Evolutionary conservation across 2,888 invertebrate genomes (phyloP), one percentile per base, ranked within the genome.

Genomic region (Polydrusus pterygomalis): DNA sequence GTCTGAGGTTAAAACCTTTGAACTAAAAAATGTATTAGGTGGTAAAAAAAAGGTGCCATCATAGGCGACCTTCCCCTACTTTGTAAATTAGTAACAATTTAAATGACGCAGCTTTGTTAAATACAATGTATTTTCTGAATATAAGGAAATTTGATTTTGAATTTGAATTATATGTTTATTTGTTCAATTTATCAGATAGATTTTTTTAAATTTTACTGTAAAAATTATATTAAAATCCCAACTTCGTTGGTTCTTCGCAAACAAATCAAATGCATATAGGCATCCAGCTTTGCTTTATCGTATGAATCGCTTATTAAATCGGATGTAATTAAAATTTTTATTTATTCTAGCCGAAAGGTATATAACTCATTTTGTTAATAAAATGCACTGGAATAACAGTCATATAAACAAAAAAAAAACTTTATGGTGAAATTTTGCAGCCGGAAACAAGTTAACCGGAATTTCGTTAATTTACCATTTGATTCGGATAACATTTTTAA

Each of bases 401-500:
- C n/a, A 20, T 69, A 58, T 45, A 45, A 15, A 43, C 34, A 47
- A 25, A 70, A 34, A 34, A 60, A 62, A 70, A 47, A 47, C 45
- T 62, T 70, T 47, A 62, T 47, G 20, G 63, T 34, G 34, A 54
- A 51, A 54, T 54, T 70, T 54, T 54, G 30, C 11, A 15, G 54
- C 63, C 63, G 15, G 51, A 40, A 63, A 51, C 70, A 63, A 43
- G 38, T 51, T 64, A 18, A 63, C 40, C 38, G 40, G 54, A 62
- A 63, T 71, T 71, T 43, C 40, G 62, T 70, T 62, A 70, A 63
- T 70, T 70, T 70, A 63, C 15, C 54, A 51, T 38, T 40, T 71
- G 51, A 54, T 18, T 51, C 43, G 63, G 15, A 63, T 71, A 71
- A 71, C 63, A 63, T 63, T 71, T 71, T 71, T 71, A 63, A 71